Base-by-base conservation (phyloP, 2,888 invertebrate genomes). In the Pandemis cinnamomeana region DNA sequence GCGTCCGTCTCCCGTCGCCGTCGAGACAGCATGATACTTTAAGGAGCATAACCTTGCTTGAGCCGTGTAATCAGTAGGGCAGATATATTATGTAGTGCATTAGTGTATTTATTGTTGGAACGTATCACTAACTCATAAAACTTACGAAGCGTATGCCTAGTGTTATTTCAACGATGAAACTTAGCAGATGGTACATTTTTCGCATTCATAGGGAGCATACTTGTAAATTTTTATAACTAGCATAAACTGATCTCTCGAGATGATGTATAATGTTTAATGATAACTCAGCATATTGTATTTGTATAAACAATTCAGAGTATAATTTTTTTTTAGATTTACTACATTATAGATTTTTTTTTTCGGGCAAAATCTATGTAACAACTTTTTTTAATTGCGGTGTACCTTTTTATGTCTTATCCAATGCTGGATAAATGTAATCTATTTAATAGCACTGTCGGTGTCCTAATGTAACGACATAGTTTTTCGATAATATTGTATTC, bases 401-500 rank as follows among this genome's bases (percentile, higher is more conserved):
- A 88, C 85, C 76, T 77, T 79, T 77, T 76, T 85, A 86, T 88
- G 82, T 84, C 85, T 86, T 88, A 88, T 89, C 89, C 89, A 87
- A 84, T 84, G 89, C 90, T 89, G 91, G 89, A 86, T 90, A 88
- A 85, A 85, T 86, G 85, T 89, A 88, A 86, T 87, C 84, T 87
- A 88, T 86, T 86, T 84, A 85, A 86, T 91, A 91, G 90, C 92
- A 92, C 91, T 89, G 88, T 91, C 89, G 87, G 88, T 92, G 92
- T 91, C 89, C 91, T 92, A 90, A 87, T 91, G 87, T 92, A 91
- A 90, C 87, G 86, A 90, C 89, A 92, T 92, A 91, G 92, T 89
- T 92, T 92, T 92, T 92, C 91, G 89, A 93, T 92, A 91, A 92
- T 91, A 92, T 90, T 91, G 90, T 93, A 93, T 92, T 92, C 93